Evolutionary conservation across 2,888 invertebrate species (phyloP).

Genomic region (Acanthopleura granulata): DNA sequence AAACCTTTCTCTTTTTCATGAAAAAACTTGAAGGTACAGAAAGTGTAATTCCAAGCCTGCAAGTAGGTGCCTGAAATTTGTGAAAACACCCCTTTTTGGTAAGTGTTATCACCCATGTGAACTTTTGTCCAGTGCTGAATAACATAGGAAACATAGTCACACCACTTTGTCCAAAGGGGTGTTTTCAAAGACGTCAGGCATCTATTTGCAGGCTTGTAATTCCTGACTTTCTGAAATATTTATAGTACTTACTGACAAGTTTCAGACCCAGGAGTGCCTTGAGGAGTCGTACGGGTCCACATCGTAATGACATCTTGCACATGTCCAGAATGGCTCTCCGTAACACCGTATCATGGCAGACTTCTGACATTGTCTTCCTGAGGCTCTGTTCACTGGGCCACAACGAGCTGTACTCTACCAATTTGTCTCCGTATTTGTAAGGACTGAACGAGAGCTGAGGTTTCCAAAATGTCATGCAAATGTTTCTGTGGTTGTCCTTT

Average conservation of each 20-base stretch:
- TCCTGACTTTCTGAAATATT: too few species aligned
- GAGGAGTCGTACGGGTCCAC: conserved; percentile 49
- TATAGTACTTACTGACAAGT: conserved; percentile 47
- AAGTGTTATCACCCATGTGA: too few species aligned
- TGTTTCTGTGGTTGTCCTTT: conserved; percentile 16
- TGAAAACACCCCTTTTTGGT: too few species aligned
- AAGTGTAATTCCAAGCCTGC: too few species aligned
- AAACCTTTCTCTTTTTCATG: too few species aligned
- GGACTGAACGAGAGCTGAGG: conserved; percentile 48
- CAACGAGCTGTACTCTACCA: conserved; percentile 44
- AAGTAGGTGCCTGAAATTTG: too few species aligned
- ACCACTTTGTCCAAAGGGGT: too few species aligned
- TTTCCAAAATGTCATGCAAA: conserved; percentile 55
- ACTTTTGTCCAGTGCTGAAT: too few species aligned
- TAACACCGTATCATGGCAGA: conserved; percentile 35
- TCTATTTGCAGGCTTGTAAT: too few species aligned
- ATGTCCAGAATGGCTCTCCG: conserved; percentile 48
- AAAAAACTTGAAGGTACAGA: too few species aligned
- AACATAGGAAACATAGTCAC: too few species aligned
- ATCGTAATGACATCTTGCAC: conserved; percentile 43
- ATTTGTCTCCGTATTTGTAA: conserved; percentile 42
- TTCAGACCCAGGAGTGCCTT: conserved; percentile 46
- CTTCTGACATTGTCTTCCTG: conserved; percentile 29
- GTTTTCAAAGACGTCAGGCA: too few species aligned
- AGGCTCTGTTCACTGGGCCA: conserved; percentile 47